Evolutionary conservation across 2,113 vertebrate species (phyloP).

Genomic region (Dolichallabes microphthalmus): DNA sequence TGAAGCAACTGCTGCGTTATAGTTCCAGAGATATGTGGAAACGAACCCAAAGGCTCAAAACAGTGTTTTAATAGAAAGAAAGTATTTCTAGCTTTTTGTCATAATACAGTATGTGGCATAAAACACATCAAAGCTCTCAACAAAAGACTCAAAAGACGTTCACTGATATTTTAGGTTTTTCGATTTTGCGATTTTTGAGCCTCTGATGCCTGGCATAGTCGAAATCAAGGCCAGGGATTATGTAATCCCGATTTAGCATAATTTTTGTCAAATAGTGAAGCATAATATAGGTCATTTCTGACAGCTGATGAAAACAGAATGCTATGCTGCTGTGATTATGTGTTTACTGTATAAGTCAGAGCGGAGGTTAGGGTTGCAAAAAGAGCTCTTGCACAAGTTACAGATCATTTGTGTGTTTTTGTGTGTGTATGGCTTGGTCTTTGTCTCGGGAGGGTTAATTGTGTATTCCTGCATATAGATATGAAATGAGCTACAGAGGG

Average conservation of each 20-base stretch:
- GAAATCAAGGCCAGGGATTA: constrained; percentile 62
- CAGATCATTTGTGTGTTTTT: constrained; percentile 67
- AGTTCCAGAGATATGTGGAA: neutral
- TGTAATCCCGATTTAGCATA: constrained; percentile 73
- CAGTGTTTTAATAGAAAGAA: neutral
- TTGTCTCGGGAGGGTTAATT: constrained; percentile 62
- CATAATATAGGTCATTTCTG: constrained; percentile 75
- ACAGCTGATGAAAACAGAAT: constrained; percentile 78
- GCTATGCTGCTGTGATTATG: constrained; percentile 69
- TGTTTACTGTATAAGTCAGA: constrained; percentile 75
- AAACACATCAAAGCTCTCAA: constrained; percentile 5
- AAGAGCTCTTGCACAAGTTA: constrained; percentile 64
- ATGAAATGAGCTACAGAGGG: constrained; percentile 60
- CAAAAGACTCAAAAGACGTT: neutral
- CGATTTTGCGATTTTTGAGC: constrained; percentile 60
- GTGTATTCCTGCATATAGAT: constrained; percentile 70
- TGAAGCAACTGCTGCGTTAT: neutral
- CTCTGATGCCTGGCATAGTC: constrained; percentile 22
- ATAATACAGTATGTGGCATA: neutral
- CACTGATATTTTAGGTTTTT: constrained; percentile 30
- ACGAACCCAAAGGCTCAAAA: neutral
- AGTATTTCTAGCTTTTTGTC: neutral
- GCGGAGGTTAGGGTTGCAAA: constrained; percentile 66
- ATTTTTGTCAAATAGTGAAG: constrained; percentile 75
- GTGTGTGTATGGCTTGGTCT: constrained; percentile 49